These are phyloP conservation scores for Acanthochromis polyacanthus DNA, from an alignment of 2,113 vertebrate genomes.

Conservation along the genomic window DNA sequence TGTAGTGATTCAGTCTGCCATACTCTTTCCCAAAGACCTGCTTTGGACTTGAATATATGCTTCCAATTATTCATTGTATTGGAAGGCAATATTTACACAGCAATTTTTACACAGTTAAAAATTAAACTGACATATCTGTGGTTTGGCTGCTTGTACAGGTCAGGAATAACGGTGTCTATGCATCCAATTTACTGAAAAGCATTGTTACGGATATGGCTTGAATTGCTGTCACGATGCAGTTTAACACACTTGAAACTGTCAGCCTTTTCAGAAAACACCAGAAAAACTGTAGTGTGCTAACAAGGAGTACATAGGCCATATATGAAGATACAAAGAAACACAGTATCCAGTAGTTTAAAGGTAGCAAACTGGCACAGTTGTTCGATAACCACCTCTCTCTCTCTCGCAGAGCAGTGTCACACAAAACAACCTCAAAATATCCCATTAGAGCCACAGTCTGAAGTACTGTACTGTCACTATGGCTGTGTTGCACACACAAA, in stretches of 20 bases:
- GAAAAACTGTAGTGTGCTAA: too few species aligned
- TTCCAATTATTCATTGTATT: neutral
- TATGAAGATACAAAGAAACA: neutral
- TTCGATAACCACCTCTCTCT: neutral
- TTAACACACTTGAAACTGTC: too few species aligned
- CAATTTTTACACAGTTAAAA: slow-evolving; percentile 12
- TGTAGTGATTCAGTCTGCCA: slow-evolving; percentile 88
- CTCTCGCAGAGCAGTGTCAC: neutral
- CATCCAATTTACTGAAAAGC: neutral
- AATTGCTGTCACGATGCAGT: neutral
- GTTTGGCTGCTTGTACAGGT: slow-evolving; percentile 12
- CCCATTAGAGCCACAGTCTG: neutral
- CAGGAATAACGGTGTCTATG: slow-evolving; percentile 1
- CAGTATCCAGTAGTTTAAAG: neutral
- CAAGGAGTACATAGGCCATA: too few species aligned
- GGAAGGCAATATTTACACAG: neutral
- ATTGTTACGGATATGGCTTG: neutral
- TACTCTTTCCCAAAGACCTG: slow-evolving; percentile 14
- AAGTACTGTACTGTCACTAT: neutral
- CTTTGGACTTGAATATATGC: neutral
- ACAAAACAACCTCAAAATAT: neutral
- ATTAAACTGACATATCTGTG: slow-evolving; percentile 17
- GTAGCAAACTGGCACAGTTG: too few species aligned
- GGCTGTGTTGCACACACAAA: neutral
- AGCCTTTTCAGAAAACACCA: too few species aligned